phyloP scores from a whole-genome alignment of 2,888 invertebrate species.

The Melieria crassipennis region DNA sequence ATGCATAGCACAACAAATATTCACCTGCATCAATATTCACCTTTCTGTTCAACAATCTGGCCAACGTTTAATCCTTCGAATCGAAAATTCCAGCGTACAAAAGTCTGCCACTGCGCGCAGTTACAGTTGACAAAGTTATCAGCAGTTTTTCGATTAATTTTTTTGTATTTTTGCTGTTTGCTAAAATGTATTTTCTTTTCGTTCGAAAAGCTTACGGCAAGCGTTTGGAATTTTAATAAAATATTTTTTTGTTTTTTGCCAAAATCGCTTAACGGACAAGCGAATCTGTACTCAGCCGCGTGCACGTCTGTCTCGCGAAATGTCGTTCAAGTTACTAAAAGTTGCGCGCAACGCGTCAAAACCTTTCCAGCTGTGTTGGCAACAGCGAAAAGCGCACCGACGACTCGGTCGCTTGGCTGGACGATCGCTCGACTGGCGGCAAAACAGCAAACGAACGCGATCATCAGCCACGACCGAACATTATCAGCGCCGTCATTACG shows the following conservation, averaged over 20 bases:
- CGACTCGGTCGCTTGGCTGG: not conserved
- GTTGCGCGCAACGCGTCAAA: constrained; percentile 30
- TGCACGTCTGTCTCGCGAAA: constrained; percentile 57
- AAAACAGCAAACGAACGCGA: too few species aligned
- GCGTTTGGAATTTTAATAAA: constrained; percentile 7
- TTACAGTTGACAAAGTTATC: too few species aligned
- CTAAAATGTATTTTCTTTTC: not conserved
- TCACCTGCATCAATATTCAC: too few species aligned
- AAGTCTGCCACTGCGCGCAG: too few species aligned
- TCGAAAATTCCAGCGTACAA: too few species aligned
- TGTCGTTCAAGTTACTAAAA: constrained; percentile 60
- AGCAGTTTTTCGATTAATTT: too few species aligned
- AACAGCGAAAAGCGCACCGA: not conserved
- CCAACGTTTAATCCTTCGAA: too few species aligned
- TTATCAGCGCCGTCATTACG: not conserved
- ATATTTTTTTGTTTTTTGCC: constrained; percentile 15
- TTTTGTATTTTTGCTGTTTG: not conserved
- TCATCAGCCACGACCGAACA: not conserved
- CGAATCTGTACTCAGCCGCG: constrained; percentile 36
- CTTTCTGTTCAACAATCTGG: too few species aligned
- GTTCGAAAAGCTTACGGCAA: not conserved
- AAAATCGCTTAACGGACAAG: constrained; percentile 17
- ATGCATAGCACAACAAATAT: not conserved
- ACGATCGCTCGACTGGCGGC: constrained; percentile 19
- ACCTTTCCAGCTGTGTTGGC: constrained; percentile 21